These are phyloP conservation scores for Elymnias hypermnestra DNA, from an alignment of 1,140 invertebrate genomes.

Conservation along the genomic window DNA sequence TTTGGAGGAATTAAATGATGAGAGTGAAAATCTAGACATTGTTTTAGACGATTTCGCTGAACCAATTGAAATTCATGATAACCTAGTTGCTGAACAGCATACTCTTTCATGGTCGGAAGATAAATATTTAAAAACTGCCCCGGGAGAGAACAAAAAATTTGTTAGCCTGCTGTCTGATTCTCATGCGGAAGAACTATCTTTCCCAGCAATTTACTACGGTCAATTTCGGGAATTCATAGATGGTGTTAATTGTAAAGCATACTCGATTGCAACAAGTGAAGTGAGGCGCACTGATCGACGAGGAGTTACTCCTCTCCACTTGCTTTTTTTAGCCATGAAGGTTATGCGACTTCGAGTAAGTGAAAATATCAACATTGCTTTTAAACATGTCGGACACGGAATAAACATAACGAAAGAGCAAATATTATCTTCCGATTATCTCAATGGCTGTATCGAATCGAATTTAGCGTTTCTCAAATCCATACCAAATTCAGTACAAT, in stretches of 20 bases:
- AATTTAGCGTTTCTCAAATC: conserved; percentile 37
- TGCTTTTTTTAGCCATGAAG: conserved; percentile 41
- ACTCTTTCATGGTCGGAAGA: too few species aligned
- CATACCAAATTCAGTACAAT: conserved; percentile 37
- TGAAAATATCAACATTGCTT: conserved; percentile 31
- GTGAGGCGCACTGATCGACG: conserved; percentile 34
- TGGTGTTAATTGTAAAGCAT: conserved; percentile 27
- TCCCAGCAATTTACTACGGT: conserved; percentile 40
- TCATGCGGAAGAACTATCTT: conserved; percentile 39
- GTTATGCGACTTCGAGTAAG: conserved; percentile 31
- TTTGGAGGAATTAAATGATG: too few species aligned
- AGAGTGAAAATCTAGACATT: too few species aligned
- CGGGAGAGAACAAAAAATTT: too few species aligned
- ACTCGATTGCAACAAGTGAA: conserved; percentile 39
- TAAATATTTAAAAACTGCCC: too few species aligned
- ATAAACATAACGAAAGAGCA: conserved; percentile 31
- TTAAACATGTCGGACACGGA: conserved; percentile 27
- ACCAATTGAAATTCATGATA: too few species aligned
- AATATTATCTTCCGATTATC: conserved; percentile 32
- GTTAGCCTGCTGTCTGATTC: conserved; percentile 14
- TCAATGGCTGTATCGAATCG: conserved; percentile 29
- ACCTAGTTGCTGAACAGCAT: too few species aligned
- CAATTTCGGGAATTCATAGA: conserved; percentile 25
- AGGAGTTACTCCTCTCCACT: conserved; percentile 35
- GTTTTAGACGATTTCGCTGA: too few species aligned